These are phyloP conservation scores for Chrysaora quinquecirrha DNA, from an alignment of 30 jellyfish, hydroid and myxozoan genomes.

Conservation along the genomic window DNA sequence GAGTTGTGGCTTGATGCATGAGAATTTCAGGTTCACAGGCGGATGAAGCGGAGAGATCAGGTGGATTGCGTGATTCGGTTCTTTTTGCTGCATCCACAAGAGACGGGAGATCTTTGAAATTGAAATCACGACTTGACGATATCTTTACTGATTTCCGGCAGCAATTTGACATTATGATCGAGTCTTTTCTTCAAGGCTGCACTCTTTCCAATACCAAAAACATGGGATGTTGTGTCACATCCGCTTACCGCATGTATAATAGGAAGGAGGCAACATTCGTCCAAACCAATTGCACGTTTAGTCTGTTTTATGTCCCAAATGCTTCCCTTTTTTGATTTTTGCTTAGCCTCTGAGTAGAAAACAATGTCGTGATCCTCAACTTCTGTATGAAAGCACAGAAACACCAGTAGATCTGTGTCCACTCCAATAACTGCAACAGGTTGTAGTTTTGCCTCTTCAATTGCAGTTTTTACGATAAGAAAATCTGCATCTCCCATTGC, in stretches of 20 bases:
- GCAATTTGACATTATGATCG: neutral
- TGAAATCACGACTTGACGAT: too few species aligned
- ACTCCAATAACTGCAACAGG: slow-evolving; percentile 10
- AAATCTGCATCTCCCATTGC: slow-evolving; percentile 51
- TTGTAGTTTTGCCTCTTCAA: slow-evolving; percentile 3
- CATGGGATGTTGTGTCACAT: slow-evolving; percentile 41
- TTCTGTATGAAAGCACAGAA: slow-evolving; percentile 13
- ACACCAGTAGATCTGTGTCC: slow-evolving; percentile 22
- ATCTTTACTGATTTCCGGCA: too few species aligned
- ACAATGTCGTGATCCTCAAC: neutral
- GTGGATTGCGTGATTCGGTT: too few species aligned
- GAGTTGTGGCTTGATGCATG: too few species aligned
- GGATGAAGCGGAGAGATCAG: too few species aligned
- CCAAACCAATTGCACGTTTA: slow-evolving; percentile 1
- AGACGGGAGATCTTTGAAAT: too few species aligned
- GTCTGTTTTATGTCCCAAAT: slow-evolving; percentile 25
- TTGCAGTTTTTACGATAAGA: slow-evolving; percentile 26
- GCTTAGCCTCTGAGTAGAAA: slow-evolving; percentile 9
- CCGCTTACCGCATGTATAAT: slow-evolving; percentile 23
- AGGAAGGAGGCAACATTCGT: slow-evolving; percentile 6
- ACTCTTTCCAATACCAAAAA: slow-evolving; percentile 11
- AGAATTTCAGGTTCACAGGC: too few species aligned
- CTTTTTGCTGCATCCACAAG: too few species aligned
- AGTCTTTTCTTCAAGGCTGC: slow-evolving; percentile 13
- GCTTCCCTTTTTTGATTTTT: neutral